A percentile compares a stretch with the other conserved stretches of the same genome.
phyloP scores from a whole-genome alignment of 2,888 invertebrate genomes.

The Chouioia cunea region DNA sequence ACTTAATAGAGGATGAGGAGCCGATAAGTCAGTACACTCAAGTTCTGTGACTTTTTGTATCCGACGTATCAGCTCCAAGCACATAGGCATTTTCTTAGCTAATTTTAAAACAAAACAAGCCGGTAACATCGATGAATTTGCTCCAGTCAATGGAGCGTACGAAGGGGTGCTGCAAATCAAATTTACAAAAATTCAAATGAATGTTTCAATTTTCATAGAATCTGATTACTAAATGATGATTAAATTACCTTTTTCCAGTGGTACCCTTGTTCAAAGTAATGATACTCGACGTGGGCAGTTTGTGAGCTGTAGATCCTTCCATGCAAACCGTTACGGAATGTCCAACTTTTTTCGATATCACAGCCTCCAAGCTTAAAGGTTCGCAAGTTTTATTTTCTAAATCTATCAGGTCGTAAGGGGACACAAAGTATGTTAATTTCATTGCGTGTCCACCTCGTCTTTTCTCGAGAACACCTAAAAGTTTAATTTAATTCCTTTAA shows the following conservation, averaged over 20 bases:
- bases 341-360: constrained; percentile 79
- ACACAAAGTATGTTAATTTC: constrained; percentile 93
- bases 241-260: constrained; percentile 79
- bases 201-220: not conserved
- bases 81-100: constrained; percentile 88
- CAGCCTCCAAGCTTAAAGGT: constrained; percentile 81
- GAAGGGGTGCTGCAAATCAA: constrained; percentile 75
- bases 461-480: constrained; percentile 70
- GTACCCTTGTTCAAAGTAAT: constrained; percentile 78
- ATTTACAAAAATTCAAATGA: not conserved
- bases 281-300: constrained; percentile 81
- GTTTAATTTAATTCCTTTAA: not conserved
- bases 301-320: constrained; percentile 88
- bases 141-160: constrained; percentile 83
- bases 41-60: constrained; percentile 76
- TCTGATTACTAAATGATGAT: constrained; percentile 9
- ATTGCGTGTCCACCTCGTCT: constrained; percentile 81
- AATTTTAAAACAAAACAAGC: constrained; percentile 90
- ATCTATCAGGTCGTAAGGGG: constrained; percentile 91
- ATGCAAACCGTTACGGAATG: constrained; percentile 91
- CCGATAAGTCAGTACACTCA: constrained; percentile 72
- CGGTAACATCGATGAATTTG: constrained; percentile 90
- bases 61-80: constrained; percentile 79
- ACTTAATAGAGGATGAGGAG: constrained; percentile 78
- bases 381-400: constrained; percentile 79